These are phyloP conservation scores for Mayetiola destructor DNA, from an alignment of 2,888 invertebrate genomes.

Conservation along the genomic window DNA sequence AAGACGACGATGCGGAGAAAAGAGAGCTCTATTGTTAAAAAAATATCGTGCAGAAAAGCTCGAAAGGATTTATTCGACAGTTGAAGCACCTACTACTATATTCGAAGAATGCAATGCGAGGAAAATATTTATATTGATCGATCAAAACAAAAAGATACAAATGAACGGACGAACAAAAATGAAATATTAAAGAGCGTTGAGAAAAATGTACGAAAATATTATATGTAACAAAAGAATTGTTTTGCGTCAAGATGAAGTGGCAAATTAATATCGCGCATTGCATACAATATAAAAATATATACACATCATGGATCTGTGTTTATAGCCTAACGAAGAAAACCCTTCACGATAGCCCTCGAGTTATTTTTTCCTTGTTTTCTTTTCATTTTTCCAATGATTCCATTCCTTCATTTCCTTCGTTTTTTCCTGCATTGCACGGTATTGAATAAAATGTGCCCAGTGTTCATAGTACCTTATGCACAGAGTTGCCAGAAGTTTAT, in stretches of 20 bases:
- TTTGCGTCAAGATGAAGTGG: background rate
- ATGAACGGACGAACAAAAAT: background rate
- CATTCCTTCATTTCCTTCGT: background rate
- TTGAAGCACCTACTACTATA: background rate
- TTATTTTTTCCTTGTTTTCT: slow-evolving; percentile 12
- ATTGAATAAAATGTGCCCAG: too few species aligned
- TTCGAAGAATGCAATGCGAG: background rate
- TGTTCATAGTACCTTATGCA: too few species aligned
- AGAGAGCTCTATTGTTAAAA: background rate
- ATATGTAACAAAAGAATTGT: background rate
- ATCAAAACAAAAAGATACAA: background rate
- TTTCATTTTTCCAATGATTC: background rate
- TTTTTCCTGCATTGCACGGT: background rate
- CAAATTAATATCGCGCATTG: background rate
- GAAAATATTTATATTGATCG: background rate
- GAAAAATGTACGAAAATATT: too few species aligned
- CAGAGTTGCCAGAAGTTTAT: too few species aligned
- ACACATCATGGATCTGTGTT: background rate
- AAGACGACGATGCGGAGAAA: too few species aligned
- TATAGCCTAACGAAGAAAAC: slow-evolving; percentile 10
- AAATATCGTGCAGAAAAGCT: background rate
- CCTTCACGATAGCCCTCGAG: slow-evolving; percentile 15
- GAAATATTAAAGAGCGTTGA: too few species aligned
- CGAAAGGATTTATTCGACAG: background rate
- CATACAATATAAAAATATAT: background rate